Evolutionary conservation across 2,797 vertebrate species (phyloP).

Genomic region (Meda fulgida): DNA sequence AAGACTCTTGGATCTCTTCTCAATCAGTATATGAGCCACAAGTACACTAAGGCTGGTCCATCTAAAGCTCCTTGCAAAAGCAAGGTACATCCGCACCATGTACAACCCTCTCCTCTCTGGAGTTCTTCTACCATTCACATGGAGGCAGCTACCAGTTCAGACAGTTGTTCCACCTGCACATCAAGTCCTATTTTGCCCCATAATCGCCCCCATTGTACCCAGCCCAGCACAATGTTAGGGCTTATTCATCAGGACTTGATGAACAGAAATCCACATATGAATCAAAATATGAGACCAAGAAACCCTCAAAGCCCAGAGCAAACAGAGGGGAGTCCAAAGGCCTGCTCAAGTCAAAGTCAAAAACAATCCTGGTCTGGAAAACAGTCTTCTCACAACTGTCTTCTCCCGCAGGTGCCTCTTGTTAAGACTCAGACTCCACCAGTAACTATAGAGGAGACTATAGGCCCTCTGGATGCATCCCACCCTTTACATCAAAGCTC

Average conservation of each 20-base stretch:
- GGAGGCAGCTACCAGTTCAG: constrained; percentile 81
- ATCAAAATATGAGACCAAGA: constrained; percentile 14
- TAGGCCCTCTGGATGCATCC: constrained; percentile 49
- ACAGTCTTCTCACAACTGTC: constrained; percentile 58
- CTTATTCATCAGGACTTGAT: constrained; percentile 70
- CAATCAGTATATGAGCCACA: constrained; percentile 85
- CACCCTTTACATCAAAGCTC: constrained; percentile 57
- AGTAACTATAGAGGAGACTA: constrained; percentile 65
- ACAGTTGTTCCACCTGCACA: constrained; percentile 87
- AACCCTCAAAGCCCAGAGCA: constrained; percentile 31
- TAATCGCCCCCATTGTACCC: constrained; percentile 59
- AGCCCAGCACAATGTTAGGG: constrained; percentile 52
- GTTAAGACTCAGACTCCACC: constrained; percentile 40
- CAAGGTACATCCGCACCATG: constrained; percentile 73
- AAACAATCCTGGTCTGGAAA: background rate
- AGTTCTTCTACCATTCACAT: constrained; percentile 82
- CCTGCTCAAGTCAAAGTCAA: constrained; percentile 65
- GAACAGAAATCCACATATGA: constrained; percentile 65
- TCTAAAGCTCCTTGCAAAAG: constrained; percentile 66
- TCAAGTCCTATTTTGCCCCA: constrained; percentile 72
- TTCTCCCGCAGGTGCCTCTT: constrained; percentile 50
- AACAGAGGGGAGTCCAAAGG: constrained; percentile 27
- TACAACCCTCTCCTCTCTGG: constrained; percentile 81
- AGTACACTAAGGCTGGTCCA: constrained; percentile 73
- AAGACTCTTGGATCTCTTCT: constrained; percentile 84